Conservation (phyloP, 2,888 invertebrate species). For the Colostygia pectinataria region DNA sequence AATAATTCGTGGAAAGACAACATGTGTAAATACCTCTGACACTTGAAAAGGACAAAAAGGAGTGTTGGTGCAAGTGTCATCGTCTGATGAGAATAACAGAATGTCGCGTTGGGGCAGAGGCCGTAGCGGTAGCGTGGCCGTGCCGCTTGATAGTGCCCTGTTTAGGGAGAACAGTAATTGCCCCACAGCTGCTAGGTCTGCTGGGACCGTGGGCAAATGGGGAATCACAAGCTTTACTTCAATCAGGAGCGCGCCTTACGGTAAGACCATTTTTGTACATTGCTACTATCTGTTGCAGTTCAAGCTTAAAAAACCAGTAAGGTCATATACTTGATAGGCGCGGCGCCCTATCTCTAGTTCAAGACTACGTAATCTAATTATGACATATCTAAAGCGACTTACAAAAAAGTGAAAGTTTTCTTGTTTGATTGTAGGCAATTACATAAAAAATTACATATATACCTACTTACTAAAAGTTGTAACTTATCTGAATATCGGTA, state of each 20-base stretch:
- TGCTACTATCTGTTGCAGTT: not conserved
- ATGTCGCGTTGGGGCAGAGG: constrained; percentile 87
- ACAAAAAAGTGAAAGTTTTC: constrained; percentile 23
- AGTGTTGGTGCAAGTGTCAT: constrained; percentile 69
- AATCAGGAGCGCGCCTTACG: constrained; percentile 90
- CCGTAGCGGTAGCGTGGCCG: constrained; percentile 83
- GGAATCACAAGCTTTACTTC: constrained; percentile 97
- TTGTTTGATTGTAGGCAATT: not conserved
- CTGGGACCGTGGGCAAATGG: constrained; percentile 96
- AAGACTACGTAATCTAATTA: not conserved
- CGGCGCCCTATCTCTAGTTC: not conserved
- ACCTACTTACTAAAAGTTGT: too few species aligned
- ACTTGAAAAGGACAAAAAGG: constrained; percentile 60
- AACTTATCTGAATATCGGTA: too few species aligned
- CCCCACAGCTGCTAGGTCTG: constrained; percentile 93
- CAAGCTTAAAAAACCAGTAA: not conserved
- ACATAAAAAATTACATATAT: too few species aligned
- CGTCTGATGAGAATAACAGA: constrained; percentile 78
- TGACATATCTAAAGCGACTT: not conserved
- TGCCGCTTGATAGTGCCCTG: constrained; percentile 85
- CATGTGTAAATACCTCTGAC: constrained; percentile 66
- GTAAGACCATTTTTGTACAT: constrained; percentile 80
- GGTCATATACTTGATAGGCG: not conserved
- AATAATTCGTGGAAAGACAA: constrained; percentile 44
- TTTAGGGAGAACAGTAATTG: constrained; percentile 91